phyloP scores from a whole-genome alignment of 2,797 vertebrate genomes.

The Anguilla obscura region DNA sequence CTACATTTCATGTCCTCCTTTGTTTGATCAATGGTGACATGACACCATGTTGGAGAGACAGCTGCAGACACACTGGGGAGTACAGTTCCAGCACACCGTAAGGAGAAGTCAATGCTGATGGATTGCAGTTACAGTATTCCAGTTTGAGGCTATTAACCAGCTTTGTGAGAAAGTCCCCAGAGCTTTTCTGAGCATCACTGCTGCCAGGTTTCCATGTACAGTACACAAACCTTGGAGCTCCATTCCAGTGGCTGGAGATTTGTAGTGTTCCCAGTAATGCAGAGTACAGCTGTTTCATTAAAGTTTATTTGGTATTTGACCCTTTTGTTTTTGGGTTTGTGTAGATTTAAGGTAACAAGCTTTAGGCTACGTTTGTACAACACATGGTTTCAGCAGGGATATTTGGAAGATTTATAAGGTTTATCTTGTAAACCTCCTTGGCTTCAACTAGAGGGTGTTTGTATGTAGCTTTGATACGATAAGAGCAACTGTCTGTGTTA shows the following conservation, averaged over 20 bases:
- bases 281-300: not conserved
- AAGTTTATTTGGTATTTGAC: not conserved
- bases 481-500: not conserved
- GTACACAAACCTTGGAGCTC: conserved; percentile 2
- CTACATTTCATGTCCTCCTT: conserved; percentile 21
- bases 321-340: not conserved
- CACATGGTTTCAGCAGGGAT: not conserved
- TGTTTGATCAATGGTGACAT: conserved; percentile 34
- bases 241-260: not conserved
- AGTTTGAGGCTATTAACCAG: conserved; percentile 32
- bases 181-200: not conserved
- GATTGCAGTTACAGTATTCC: conserved; percentile 25
- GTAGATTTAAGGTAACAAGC: not conserved
- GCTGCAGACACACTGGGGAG: conserved; percentile 25
- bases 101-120: conserved; percentile 28
- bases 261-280: not conserved
- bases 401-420: not conserved
- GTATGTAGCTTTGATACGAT: not conserved
- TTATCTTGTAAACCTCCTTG: not conserved
- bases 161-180: conserved; percentile 20
- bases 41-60: conserved; percentile 27
- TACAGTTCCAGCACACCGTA: conserved; percentile 22
- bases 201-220: not conserved
- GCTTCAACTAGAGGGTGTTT: not conserved
- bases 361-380: not conserved